Conservation (phyloP, 2,113 vertebrate species). For the Cavia porcellus region DNA sequence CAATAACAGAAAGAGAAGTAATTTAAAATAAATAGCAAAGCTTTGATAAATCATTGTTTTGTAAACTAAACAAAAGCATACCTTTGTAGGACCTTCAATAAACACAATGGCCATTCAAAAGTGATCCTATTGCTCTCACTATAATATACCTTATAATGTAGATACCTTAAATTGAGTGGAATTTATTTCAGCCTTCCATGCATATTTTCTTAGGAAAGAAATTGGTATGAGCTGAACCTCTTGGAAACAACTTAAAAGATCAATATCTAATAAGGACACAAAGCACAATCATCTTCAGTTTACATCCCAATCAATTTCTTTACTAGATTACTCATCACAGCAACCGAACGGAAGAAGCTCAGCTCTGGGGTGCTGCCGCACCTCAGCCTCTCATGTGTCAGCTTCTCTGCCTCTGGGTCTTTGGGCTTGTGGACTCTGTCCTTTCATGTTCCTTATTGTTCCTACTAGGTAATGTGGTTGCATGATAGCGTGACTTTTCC, state of each 20-base stretch:
- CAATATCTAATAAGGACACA: not conserved
- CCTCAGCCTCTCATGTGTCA: not conserved
- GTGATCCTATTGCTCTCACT: not conserved
- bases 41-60: not conserved
- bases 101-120: not conserved
- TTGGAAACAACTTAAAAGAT: not conserved
- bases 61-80: not conserved
- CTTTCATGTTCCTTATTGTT: constrained; percentile 10
- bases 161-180: not conserved
- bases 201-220: constrained; percentile 14
- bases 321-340: not conserved
- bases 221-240: not conserved
- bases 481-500: constrained; percentile 41
- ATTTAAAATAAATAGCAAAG: not conserved
- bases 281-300: not conserved
- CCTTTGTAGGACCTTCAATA: not conserved
- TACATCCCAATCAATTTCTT: not conserved
- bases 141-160: not conserved
- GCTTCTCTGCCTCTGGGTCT: not conserved
- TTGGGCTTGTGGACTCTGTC: not conserved
- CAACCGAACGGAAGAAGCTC: not conserved
- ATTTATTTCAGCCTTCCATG: not conserved
- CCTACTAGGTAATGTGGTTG: not conserved
- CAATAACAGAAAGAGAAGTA: not conserved
- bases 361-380: not conserved